Evolutionary conservation across 2,113 vertebrate species (phyloP).

Genomic region (Rissa tridactyla): DNA sequence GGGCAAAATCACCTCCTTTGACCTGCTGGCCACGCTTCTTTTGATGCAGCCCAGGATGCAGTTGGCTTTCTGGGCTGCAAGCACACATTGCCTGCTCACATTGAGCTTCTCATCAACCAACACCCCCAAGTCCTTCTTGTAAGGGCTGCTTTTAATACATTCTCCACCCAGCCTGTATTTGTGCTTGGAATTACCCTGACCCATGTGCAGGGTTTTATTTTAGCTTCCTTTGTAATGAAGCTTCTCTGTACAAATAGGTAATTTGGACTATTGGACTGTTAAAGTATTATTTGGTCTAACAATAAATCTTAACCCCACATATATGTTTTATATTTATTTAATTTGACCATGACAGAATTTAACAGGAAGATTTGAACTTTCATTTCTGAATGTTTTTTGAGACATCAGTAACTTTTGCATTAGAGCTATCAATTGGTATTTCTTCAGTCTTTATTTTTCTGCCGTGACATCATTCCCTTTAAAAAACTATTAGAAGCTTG

Average conservation of each 20-base stretch:
- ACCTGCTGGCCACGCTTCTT: too few relatives aligned
- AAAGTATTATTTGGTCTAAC: not conserved
- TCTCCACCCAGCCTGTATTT: too few relatives aligned
- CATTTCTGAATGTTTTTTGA: not conserved
- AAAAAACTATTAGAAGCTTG: not conserved
- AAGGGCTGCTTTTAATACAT: too few relatives aligned
- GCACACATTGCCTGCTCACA: too few relatives aligned
- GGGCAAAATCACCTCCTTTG: too few relatives aligned
- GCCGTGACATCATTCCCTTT: not conserved
- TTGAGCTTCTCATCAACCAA: not conserved
- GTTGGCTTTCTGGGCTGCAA: too few relatives aligned
- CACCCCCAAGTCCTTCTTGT: too few relatives aligned
- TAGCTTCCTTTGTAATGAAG: not conserved
- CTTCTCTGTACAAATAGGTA: not conserved
- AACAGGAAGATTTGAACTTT: not conserved
- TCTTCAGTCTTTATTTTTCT: not conserved
- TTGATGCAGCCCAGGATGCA: too few relatives aligned
- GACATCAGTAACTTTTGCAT: not conserved
- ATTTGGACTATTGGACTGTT: not conserved
- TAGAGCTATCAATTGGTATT: not conserved
- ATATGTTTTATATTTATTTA: not conserved
- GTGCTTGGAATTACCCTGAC: too few relatives aligned
- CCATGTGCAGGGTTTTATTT: not conserved
- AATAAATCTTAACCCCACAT: not conserved
- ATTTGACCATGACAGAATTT: not conserved